These are phyloP conservation scores for Pinctada fucata DNA, from an alignment of 2,888 invertebrate genomes.

Conservation along the genomic window DNA sequence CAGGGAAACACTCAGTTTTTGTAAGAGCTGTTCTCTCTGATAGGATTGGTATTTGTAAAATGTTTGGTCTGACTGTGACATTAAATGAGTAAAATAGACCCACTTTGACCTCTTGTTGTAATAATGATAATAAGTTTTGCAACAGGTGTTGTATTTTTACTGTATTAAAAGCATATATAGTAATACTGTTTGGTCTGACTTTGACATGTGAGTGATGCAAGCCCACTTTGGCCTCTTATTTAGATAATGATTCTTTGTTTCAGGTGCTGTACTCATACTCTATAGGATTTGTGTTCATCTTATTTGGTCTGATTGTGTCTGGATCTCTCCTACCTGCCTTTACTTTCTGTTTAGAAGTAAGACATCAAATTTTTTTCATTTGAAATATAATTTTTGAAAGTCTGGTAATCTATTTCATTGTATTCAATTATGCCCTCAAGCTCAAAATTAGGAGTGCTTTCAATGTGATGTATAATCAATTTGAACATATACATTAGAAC, in stretches of 20 bases:
- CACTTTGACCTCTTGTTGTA: too few species aligned
- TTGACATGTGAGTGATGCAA: too few species aligned
- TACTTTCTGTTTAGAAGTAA: conserved; percentile 86
- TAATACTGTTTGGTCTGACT: too few species aligned
- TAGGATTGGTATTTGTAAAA: not conserved
- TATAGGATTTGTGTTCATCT: conserved; percentile 89
- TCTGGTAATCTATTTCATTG: not conserved
- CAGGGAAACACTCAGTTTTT: not conserved
- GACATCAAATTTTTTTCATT: conserved; percentile 40
- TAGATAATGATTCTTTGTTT: conserved; percentile 31
- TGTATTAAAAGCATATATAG: too few species aligned
- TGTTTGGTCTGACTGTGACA: too few species aligned
- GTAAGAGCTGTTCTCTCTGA: not conserved
- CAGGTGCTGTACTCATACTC: conserved; percentile 85
- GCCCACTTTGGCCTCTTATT: too few species aligned
- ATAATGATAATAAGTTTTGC: too few species aligned
- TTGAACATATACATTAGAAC: too few species aligned
- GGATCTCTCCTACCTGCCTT: conserved; percentile 88
- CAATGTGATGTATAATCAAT: not conserved
- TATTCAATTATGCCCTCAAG: not conserved
- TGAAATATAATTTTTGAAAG: not conserved
- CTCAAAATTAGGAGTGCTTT: too few species aligned
- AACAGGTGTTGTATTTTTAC: too few species aligned
- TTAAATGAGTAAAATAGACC: too few species aligned
- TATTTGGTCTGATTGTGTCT: conserved; percentile 84